Percentiles rank a stretch among this genome's conserved stretches.
These are phyloP conservation scores for Gymnarchus niloticus DNA, from an alignment of 2,113 vertebrate species.

Conservation along the genomic window DNA sequence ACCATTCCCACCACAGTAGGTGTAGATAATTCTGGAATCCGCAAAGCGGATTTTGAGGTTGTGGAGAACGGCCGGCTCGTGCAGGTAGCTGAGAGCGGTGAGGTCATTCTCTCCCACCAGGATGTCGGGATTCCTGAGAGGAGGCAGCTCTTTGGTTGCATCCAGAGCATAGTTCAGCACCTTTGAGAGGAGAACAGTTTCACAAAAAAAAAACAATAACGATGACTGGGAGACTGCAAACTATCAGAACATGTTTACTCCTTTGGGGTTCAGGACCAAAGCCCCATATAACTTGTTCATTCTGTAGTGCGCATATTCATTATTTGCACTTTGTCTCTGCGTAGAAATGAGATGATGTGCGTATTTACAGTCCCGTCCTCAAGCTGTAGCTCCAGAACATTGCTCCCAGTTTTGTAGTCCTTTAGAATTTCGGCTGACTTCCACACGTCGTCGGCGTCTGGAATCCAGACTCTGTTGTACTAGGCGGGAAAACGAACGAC, in stretches of 20 bases:
- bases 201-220: neutral
- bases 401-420: slow-evolving; percentile 72
- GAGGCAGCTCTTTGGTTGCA: slow-evolving; percentile 66
- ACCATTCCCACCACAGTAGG: slow-evolving; percentile 80
- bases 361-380: slow-evolving; percentile 84
- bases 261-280: neutral
- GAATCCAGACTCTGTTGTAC: slow-evolving; percentile 96
- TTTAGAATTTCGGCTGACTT: slow-evolving; percentile 83
- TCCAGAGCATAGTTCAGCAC: slow-evolving; percentile 69
- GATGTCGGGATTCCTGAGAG: slow-evolving; percentile 90
- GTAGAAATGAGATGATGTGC: neutral
- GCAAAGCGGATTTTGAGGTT: slow-evolving; percentile 90
- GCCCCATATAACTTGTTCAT: neutral
- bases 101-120: slow-evolving; percentile 97
- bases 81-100: slow-evolving; percentile 95
- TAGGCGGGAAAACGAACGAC: slow-evolving; percentile 36
- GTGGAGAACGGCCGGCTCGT: slow-evolving; percentile 90
- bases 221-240: neutral
- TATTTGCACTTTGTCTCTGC: neutral
- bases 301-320: neutral
- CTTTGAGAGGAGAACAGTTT: slow-evolving; percentile 48
- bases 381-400: slow-evolving; percentile 65
- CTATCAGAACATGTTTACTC: neutral
- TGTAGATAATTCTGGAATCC: slow-evolving; percentile 94
- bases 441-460: slow-evolving; percentile 86